These are phyloP conservation scores for Drosophila erecta DNA, from an alignment of 1,140 invertebrate genomes.

Conservation along the genomic window DNA sequence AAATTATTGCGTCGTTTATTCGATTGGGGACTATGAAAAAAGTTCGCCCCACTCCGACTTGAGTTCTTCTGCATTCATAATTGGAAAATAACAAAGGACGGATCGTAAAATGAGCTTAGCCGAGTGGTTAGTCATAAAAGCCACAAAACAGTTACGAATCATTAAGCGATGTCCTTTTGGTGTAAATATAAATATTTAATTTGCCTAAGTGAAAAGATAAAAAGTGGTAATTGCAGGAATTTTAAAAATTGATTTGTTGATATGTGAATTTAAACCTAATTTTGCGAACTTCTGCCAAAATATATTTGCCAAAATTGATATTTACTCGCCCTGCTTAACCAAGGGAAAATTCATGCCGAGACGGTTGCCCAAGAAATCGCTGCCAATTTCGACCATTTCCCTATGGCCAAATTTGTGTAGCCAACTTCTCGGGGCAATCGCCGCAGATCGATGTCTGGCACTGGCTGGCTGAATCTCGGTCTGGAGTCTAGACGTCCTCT, in stretches of 20 bases:
- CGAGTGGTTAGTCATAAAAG: slow-evolving; percentile 30
- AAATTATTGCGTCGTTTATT: slow-evolving; percentile 65
- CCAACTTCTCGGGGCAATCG: slow-evolving; percentile 47
- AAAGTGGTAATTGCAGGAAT: not conserved
- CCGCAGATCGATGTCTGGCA: slow-evolving; percentile 63
- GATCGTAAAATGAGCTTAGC: slow-evolving; percentile 30
- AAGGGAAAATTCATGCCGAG: slow-evolving; percentile 26
- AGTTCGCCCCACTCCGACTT: slow-evolving; percentile 12
- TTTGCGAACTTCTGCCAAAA: not conserved
- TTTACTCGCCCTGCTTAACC: slow-evolving; percentile 37
- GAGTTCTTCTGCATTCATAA: slow-evolving; percentile 60
- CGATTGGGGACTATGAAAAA: slow-evolving; percentile 66
- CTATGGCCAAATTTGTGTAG: slow-evolving; percentile 63
- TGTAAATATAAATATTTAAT: slow-evolving; percentile 21
- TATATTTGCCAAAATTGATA: not conserved
- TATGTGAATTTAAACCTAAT: not conserved
- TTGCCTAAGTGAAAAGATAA: slow-evolving; percentile 25
- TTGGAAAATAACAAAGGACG: slow-evolving; percentile 58
- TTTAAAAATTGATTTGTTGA: not conserved
- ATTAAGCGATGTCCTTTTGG: slow-evolving; percentile 36
- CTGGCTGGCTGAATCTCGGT: slow-evolving; percentile 56
- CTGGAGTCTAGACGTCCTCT: slow-evolving; percentile 77
- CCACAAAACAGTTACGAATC: slow-evolving; percentile 33
- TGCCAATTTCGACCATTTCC: slow-evolving; percentile 70
- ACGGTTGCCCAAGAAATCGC: slow-evolving; percentile 34